Evolutionary conservation across 2,888 invertebrate genomes (phyloP), one percentile per base, ranked within the genome.

Genomic region (Bursaphelenchus okinawaensis): DNA sequence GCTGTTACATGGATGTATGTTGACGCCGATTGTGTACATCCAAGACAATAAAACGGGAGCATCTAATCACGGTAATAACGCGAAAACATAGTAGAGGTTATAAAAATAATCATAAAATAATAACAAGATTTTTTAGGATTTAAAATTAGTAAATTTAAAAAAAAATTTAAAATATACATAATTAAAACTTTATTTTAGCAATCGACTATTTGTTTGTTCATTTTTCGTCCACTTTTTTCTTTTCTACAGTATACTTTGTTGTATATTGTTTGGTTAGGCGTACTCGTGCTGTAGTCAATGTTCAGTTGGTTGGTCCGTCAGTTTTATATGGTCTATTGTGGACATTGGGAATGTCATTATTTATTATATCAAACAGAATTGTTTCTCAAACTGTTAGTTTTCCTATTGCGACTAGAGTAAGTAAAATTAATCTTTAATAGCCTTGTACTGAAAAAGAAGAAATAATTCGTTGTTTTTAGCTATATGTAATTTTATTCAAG

Each of bases 321-420:
- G 71, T 76, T 27, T 59, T 70, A 20, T 79, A 79, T 55, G 79
- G 79, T 0, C 29, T 75, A 26, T 56, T 77, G 12, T 78, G 77
- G 77, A 71, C 68, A 3, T 40, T 62, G 56, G 79, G 84, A 31
- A 83, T 84, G 52, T 77, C 81, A 0, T 76, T 81, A 29, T 86
- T 85, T 83, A 85, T 86, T 72, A 74, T 85, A 4, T 85, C 86
- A 19, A 85, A 85, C 70, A 80, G 82, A 58, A 77, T 79, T 2
- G 73, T 86, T n/a, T 83, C 84, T 0, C 84, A 84, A 71, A 78
- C 85, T 19, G 83, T 86, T 52, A 83, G 85, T 29, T 86, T 84
- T 71, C 86, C 86, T 4, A 84, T 86, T 59, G 82, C 85, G 4
- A 83, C 85, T 16, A 82, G 85, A 63, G 76, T 76, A 54, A 27